phyloP scores from a whole-genome alignment of 2,888 invertebrate genomes.

The Pherbina coryleti region DNA sequence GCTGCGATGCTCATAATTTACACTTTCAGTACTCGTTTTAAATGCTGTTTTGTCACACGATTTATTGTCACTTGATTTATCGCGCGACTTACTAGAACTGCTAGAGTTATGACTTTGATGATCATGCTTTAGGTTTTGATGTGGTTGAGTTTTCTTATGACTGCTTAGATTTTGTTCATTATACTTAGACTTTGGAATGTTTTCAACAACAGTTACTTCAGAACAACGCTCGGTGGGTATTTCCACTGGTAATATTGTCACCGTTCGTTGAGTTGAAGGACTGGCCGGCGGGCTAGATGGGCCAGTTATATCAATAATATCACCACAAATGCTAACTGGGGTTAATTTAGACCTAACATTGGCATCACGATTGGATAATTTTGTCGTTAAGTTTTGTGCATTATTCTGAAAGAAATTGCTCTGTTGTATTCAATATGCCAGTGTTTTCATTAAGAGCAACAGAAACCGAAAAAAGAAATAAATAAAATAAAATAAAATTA shows the following conservation, averaged over 20 bases:
- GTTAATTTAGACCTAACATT: background rate
- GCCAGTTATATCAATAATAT: slow-evolving; percentile 48
- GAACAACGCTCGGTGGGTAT: slow-evolving; percentile 57
- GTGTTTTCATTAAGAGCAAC: slow-evolving; percentile 18
- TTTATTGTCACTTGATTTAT: background rate
- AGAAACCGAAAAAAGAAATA: slow-evolving; percentile 30
- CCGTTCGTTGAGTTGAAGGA: background rate
- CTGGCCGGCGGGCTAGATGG: slow-evolving; percentile 54
- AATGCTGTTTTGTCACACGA: background rate
- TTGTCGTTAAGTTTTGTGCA: background rate
- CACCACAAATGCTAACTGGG: slow-evolving; percentile 16
- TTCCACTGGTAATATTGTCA: slow-evolving; percentile 51
- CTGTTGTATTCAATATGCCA: slow-evolving; percentile 16
- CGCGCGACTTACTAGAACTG: background rate
- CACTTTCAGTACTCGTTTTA: background rate
- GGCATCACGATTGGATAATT: background rate
- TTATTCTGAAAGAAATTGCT: slow-evolving; percentile 38
- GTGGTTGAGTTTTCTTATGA: background rate
- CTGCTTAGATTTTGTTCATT: background rate
- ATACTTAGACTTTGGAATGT: background rate
- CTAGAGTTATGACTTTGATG: background rate
- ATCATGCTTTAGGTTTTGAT: background rate
- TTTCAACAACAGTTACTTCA: slow-evolving; percentile 39
- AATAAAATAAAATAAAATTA: slow-evolving; percentile 16
- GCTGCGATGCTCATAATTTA: background rate